Evolutionary conservation across 2,797 vertebrate genomes (phyloP), one percentile per base, ranked within the genome.

Genomic region (Lycodopsis pacificus): DNA sequence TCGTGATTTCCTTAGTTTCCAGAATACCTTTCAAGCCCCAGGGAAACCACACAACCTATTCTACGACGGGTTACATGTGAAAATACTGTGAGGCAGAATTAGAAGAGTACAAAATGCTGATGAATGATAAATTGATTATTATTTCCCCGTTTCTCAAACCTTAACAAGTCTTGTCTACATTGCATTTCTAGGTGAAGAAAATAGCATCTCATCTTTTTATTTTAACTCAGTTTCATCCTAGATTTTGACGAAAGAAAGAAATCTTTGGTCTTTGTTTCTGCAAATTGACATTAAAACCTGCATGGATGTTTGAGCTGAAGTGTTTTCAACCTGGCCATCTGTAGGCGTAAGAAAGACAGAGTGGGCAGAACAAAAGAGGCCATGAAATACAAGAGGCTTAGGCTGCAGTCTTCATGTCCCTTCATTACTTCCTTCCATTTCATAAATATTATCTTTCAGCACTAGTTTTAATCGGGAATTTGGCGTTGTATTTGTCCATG

Each of bases 1-100:
- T 25, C 59, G 6, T 69, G 27, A 54, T 71, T 67, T 61, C 42
- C 25, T 58, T 53, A 7, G 58, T 73, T 73, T 79, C 48, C 32
- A 65, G 42, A 58, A 71, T 75, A 57, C 38, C 4, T 75, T 79
- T 80, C 20, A 59, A 65, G 63, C 67, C 40, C 7, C 2, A 27
- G 25, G 51, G 40, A 74, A 76, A 48, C 12, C 5, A 14, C 0
- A 20, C 51, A n/a, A 34, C 9, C 20, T 81, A 48, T 36, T 77
- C 30, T 42, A 10, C 2, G 0, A 19, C 22, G 36, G 8, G 13
- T 54, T 61, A 30, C 27, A 17, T 67, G 1, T 53, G 19, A 10
- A 25, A 59, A 62, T 69, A 44, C 30, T 13, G 14, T 25, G 15
- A 30, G 25, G 4, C 17, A 4, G 22, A 51, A 20, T 46, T 64